Base-by-base conservation (phyloP, 2,797 vertebrate genomes). In the Sphenodon punctatus region DNA sequence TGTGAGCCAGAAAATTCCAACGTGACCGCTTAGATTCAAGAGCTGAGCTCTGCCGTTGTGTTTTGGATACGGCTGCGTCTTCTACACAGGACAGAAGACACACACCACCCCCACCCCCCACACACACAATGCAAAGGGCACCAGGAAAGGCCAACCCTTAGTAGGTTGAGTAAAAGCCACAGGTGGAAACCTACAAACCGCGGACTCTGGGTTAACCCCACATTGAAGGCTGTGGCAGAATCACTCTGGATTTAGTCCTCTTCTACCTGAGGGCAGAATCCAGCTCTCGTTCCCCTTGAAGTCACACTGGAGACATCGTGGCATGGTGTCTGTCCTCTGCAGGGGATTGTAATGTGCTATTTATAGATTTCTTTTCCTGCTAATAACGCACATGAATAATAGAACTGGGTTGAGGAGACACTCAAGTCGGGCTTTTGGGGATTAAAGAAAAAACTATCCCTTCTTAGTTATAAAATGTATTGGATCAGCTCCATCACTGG, bases 371-470 rank as follows among this genome's bases (percentile, higher is more conserved):
- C 11, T 69, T 51, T 23, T 66, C 32, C 58, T 63, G 58, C 45
- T 70, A 36, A 78, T 63, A 78, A 61, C 45, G 59, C 30, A 36
- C 75, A 78, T 69, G 67, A 55, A 70, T 70, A 70, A 78, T 78
- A 70, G 67, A 78, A 70, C 30, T 53, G 45, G 27, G 78, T 46
- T 67, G 45, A 38, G 53, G 38, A 68, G 66, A 61, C 38, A 25
- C 48, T 63, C 59, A 10, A 20, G 46, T 48, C 46, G 20, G 30
- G 34, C 46, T 63, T 63, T 58, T 36, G 53, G 27, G 46, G 42
- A 42, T 51, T 74, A 49, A n/a, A 38, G 38, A 67, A 22, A 42
- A 14, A 27, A 20, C 25, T 39, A 39, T 34, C 27, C n/a, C n/a
- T n/a, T n/a, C n/a, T n/a, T n/a, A 49, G 27, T 39, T 55, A 61